Percentiles rank a stretch among this genome's conserved stretches.
Conservation (phyloP, 1,140 invertebrate genomes). For the Caenorhabditis tropicalis region DNA sequence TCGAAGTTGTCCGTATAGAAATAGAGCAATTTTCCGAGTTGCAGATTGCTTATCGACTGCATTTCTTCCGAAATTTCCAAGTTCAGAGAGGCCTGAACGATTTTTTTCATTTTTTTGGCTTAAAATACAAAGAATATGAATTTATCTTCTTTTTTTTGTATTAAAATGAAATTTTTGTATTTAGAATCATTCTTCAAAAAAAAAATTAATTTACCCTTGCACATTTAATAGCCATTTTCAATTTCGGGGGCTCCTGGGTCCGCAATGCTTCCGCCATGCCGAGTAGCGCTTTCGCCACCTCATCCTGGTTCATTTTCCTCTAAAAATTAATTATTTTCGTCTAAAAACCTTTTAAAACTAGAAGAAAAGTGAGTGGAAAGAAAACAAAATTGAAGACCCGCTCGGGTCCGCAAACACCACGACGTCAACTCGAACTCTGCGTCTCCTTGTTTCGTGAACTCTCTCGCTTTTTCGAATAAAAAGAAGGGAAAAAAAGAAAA, state of each 20-base stretch:
- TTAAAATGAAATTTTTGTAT: background rate
- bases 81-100: conserved; percentile 4
- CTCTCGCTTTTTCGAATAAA: no score
- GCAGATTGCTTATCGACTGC: conserved; percentile 9
- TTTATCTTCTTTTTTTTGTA: background rate
- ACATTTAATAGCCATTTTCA: conserved; percentile 54
- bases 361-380: no score
- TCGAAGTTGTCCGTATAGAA: conserved; percentile 48
- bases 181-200: background rate
- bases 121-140: no score
- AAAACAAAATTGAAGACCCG: no score
- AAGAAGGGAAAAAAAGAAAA: background rate
- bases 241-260: conserved; percentile 17
- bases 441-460: no score
- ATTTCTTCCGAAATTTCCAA: background rate
- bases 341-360: background rate
- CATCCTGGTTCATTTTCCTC: conserved; percentile 30
- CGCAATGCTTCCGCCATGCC: conserved; percentile 48
- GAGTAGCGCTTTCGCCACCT: conserved; percentile 35
- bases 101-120: background rate
- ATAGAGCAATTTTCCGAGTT: conserved; percentile 49
- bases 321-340: background rate
- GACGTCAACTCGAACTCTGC: no score
- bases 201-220: conserved; percentile 31
- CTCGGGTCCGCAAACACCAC: no score